Evolutionary conservation across 2,113 vertebrate genomes (phyloP).

Genomic region (Prolemur simus): DNA sequence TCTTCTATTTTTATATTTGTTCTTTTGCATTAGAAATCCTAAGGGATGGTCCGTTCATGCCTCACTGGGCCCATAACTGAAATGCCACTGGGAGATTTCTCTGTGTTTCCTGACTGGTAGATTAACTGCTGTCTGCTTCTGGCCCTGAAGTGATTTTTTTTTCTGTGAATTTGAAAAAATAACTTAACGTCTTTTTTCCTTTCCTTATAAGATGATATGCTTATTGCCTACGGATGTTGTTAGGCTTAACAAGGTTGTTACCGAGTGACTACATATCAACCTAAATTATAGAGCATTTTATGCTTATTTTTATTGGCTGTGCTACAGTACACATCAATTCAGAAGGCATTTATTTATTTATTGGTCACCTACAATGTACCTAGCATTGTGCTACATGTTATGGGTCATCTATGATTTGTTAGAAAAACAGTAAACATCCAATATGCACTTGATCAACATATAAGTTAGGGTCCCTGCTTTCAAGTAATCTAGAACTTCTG

Average conservation of each 20-base stretch:
- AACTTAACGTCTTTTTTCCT: slow-evolving; percentile 51
- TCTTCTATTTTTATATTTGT: slow-evolving; percentile 69
- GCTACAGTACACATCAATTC: background rate
- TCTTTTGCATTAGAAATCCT: slow-evolving; percentile 65
- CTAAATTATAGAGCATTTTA: slow-evolving; percentile 21
- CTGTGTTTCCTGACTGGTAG: slow-evolving; percentile 50
- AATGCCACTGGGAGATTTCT: slow-evolving; percentile 49
- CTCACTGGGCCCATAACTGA: slow-evolving; percentile 54
- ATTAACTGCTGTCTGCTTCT: slow-evolving; percentile 70
- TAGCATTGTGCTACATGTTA: background rate
- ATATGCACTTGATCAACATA: background rate
- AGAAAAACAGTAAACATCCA: background rate
- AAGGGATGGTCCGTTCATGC: slow-evolving; percentile 57
- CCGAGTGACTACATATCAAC: background rate
- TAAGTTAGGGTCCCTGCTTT: background rate
- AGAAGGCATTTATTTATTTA: slow-evolving; percentile 7
- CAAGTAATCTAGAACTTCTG: background rate
- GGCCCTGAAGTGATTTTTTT: slow-evolving; percentile 21
- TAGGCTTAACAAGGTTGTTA: slow-evolving; percentile 50
- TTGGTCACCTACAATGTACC: background rate
- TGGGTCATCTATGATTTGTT: background rate
- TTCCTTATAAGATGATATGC: slow-evolving; percentile 57
- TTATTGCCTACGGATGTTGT: slow-evolving; percentile 34
- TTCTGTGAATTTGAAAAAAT: slow-evolving; percentile 60
- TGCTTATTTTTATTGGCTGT: slow-evolving; percentile 8